A percentile compares a stretch with the other conserved stretches of the same genome.
These are phyloP conservation scores for Ceratotherium simum DNA, from an alignment of 2,113 vertebrate genomes.

Conservation along the genomic window DNA sequence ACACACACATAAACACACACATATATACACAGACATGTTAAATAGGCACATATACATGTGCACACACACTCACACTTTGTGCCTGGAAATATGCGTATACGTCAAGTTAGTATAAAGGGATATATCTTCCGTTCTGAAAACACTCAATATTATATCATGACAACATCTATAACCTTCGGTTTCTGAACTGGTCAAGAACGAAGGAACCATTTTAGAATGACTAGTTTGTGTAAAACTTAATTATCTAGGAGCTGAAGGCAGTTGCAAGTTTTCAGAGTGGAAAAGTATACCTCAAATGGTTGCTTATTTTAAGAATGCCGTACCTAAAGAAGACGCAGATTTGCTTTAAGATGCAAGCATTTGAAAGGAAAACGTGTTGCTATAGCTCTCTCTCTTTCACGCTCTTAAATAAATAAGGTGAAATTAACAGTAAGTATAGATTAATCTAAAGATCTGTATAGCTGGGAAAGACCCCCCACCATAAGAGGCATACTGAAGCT, in stretches of 20 bases:
- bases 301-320: constrained; percentile 23
- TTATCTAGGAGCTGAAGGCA: constrained; percentile 16
- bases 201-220: constrained; percentile 24
- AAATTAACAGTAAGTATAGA: background rate
- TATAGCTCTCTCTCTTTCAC: background rate
- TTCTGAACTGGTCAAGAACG: constrained; percentile 11
- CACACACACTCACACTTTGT: background rate
- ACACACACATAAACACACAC: background rate
- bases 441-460: background rate
- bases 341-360: background rate
- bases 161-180: background rate
- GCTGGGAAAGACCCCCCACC: background rate
- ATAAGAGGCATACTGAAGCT: background rate
- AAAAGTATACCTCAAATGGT: background rate
- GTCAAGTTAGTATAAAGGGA: background rate
- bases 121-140: background rate
- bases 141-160: background rate
- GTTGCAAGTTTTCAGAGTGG: background rate
- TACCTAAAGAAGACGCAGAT: background rate
- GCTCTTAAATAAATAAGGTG: background rate
- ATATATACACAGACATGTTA: background rate
- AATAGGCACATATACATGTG: background rate
- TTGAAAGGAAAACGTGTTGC: background rate
- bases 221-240: background rate
- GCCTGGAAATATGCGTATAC: background rate